A percentile compares a stretch with the other conserved stretches of the same genome.
phyloP scores from a whole-genome alignment of 23 tunicate genomes.

The Corella eumyota region DNA sequence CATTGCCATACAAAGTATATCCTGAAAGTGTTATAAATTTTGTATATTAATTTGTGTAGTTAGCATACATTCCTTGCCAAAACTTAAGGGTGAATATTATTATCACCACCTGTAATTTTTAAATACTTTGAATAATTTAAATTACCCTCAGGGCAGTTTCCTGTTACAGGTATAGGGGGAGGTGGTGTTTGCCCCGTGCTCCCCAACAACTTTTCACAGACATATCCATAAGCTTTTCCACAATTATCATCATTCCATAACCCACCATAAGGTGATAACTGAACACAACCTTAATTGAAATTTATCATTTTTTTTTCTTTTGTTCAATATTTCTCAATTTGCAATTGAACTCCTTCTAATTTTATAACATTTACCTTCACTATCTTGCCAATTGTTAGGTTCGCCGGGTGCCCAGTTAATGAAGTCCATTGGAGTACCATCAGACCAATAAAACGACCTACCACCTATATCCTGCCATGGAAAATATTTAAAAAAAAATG shows the following conservation, averaged over 20 bases:
- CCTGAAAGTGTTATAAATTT: constrained; percentile 24
- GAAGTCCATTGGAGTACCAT: constrained; percentile 45
- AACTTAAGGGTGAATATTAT: too few relatives aligned
- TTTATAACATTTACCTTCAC: constrained; percentile 50
- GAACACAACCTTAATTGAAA: constrained; percentile 68
- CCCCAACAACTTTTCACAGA: constrained; percentile 55
- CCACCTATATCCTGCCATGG: constrained; percentile 56
- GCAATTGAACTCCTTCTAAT: too few relatives aligned
- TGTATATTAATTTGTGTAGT: neutral
- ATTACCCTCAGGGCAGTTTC: constrained; percentile 83
- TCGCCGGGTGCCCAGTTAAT: constrained; percentile 69
- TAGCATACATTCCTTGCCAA: neutral
- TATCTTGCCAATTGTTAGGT: constrained; percentile 83
- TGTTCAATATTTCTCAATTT: too few relatives aligned
- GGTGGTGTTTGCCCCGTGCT: constrained; percentile 18
- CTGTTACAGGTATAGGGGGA: constrained; percentile 61
- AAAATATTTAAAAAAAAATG: neutral
- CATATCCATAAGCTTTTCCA: constrained; percentile 33
- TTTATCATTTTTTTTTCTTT: too few relatives aligned
- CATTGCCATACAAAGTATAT: constrained; percentile 46
- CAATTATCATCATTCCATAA: constrained; percentile 93
- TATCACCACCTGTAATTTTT: too few relatives aligned
- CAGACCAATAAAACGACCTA: constrained; percentile 66
- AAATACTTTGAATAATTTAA: neutral
- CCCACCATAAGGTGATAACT: constrained; percentile 37